Evolutionary conservation across 2,113 vertebrate species (phyloP), one percentile per base, ranked within the genome.

Genomic region (Datnioides undecimradiatus): DNA sequence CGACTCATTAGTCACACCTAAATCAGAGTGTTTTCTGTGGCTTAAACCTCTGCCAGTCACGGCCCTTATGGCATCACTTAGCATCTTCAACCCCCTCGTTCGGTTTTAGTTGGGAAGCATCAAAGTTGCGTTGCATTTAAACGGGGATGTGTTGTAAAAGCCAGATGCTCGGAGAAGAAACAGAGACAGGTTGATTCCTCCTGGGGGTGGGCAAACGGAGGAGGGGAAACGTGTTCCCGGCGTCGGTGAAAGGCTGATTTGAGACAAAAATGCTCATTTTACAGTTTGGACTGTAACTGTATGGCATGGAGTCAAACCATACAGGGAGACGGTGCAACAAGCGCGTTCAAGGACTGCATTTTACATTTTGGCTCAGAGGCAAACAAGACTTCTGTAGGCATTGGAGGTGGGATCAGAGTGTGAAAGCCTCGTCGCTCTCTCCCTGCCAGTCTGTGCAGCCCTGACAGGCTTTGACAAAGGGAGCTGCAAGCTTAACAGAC

Each of bases 381-480:
- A 84, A 82, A 84, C 63, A 62, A 29, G 71, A 2, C 34, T 84
- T 84, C 58, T 63, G 41, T 17, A 51, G 78, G 64, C 55, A 55
- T 54, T 84, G 45, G 65, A 36, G 73, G 78, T 88, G 52, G 57
- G 73, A 86, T 91, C 75, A 76, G 68, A 66, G 79, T 89, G 82
- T 86, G 83, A 71, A 79, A 73, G 82, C 31, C 38, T 5, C 31
- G 14, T 64, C 65, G 46, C 76, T 82, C 81, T 63, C 73, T 89
- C 64, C 36, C 62, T 76, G 46, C 87, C 75, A 71, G 84, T 75
- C 57, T 63, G 55, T 66, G 25, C 72, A 41, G 58, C 45, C 60
- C 83, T 91, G 88, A 86, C 82, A 85, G 85, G 68, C 77, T 91
- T 82, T 90, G 92, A 92, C 89, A 91, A 88, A 90, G 76, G 64